Evolutionary conservation across 2,888 invertebrate genomes (phyloP), one percentile per base, ranked within the genome.

Genomic region (Chalcosyrphus nemorum): DNA sequence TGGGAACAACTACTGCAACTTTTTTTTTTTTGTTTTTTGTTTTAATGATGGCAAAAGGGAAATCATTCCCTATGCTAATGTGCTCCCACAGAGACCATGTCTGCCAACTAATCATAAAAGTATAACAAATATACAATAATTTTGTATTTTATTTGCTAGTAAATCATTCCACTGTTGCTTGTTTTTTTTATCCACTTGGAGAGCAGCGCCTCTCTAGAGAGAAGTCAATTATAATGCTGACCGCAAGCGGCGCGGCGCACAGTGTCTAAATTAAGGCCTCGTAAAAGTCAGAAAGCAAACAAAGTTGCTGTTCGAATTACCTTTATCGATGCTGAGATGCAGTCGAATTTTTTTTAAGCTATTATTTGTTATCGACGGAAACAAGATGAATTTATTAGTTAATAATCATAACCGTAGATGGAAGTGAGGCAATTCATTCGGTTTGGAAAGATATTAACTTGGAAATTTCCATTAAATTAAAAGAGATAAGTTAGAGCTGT

Each of bases 231-330:
- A 82, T n/a, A n/a, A n/a, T 66, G 56, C 47, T 47, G 38, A 61
- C 71, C 68, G 41, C 63, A 56, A 71, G 54, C 56, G 63, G 17
- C 17, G 50, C 43, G 47, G 35, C 17, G 17, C 17, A 43, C 43
- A 54, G 35, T 24, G 27, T 5, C 57, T 78, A 43, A 82, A 72
- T 77, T 72, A 82, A 56, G 41, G 38, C 61, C 61, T 78, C 82
- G 66, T 82, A 82, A 82, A 82, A 72, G 72, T 78, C 78, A 56
- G 63, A 82, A 78, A 45, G 72, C 82, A 72, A 66, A 82, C 77
- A 78, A 82, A 78, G 72, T 82, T 82, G 66, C 72, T 45, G 47
- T 21, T 59, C 47, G 21, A 77, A 71, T 63, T 70, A 57, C 29
- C 24, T 54, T 77, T 52, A 65, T 65, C 71, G 57, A 47, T 57